These are phyloP conservation scores for Manduca sexta DNA, from an alignment of 1,140 invertebrate species.

Conservation along the genomic window DNA sequence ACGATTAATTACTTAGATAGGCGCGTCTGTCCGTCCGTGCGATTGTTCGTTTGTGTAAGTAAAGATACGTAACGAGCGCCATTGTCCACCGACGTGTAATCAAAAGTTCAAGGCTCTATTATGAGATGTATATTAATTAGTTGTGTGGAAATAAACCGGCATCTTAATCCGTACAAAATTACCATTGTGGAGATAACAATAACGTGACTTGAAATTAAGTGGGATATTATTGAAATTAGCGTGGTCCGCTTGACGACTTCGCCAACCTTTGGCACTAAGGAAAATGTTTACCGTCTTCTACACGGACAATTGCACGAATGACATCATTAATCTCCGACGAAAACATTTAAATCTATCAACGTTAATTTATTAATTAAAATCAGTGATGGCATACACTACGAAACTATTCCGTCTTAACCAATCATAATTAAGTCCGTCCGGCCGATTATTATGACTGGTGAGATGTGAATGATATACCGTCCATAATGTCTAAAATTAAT, in stretches of 20 bases:
- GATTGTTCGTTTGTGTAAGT: constrained; percentile 50
- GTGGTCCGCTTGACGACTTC: neutral
- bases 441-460: constrained; percentile 17
- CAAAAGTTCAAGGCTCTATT: constrained; percentile 66
- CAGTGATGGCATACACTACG: neutral
- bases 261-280: too few relatives aligned
- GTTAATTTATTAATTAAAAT: constrained; percentile 21
- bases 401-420: constrained; percentile 19
- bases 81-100: constrained; percentile 60
- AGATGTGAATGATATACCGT: constrained; percentile 35
- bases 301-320: neutral
- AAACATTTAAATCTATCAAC: constrained; percentile 5
- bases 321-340: constrained; percentile 1
- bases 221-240: constrained; percentile 21
- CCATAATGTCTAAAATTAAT: constrained; percentile 65
- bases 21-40: constrained; percentile 36
- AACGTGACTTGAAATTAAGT: constrained; percentile 42
- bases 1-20: constrained; percentile 70
- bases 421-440: constrained; percentile 21
- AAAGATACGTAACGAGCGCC: constrained; percentile 53
- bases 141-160: constrained; percentile 47
- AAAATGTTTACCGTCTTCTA: too few relatives aligned
- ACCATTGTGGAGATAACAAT: constrained; percentile 50
- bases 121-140: constrained; percentile 70
- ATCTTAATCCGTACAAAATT: constrained; percentile 44